Conservation (phyloP, 2,888 invertebrate species). For the Tortrix viridana region DNA sequence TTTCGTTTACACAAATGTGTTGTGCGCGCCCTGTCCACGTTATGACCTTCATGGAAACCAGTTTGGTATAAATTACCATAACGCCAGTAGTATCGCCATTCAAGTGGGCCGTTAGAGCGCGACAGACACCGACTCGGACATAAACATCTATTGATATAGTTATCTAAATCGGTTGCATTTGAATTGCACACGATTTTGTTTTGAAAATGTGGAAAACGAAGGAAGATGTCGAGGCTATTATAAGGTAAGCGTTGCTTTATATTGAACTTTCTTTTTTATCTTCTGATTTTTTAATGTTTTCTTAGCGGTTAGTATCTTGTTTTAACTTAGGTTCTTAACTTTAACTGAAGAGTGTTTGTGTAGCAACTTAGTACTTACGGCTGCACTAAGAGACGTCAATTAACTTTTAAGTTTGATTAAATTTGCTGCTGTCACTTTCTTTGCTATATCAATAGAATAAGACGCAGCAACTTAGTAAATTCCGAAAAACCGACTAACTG, state of each 20-base stretch:
- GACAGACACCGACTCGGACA: conserved; percentile 6
- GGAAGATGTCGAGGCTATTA: conserved; percentile 34
- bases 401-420: too few relatives aligned
- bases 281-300: too few relatives aligned
- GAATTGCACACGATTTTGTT: neutral
- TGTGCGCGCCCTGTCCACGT: conserved; percentile 24
- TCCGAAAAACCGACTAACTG: too few relatives aligned
- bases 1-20: conserved; percentile 31
- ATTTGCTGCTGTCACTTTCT: too few relatives aligned
- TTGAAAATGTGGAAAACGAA: conserved; percentile 40
- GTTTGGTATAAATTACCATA: conserved; percentile 36
- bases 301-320: too few relatives aligned
- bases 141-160: neutral
- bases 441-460: too few relatives aligned
- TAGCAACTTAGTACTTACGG: too few relatives aligned
- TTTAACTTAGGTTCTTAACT: too few relatives aligned
- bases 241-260: conserved; percentile 39
- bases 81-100: conserved; percentile 16
- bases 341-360: too few relatives aligned
- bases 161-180: neutral
- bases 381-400: too few relatives aligned
- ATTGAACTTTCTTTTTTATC: neutral
- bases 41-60: conserved; percentile 25
- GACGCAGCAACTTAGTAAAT: too few relatives aligned
- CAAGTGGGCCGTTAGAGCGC: conserved; percentile 15